Conservation (phyloP, 1,140 invertebrate genomes). For the Eueides isabella region DNA sequence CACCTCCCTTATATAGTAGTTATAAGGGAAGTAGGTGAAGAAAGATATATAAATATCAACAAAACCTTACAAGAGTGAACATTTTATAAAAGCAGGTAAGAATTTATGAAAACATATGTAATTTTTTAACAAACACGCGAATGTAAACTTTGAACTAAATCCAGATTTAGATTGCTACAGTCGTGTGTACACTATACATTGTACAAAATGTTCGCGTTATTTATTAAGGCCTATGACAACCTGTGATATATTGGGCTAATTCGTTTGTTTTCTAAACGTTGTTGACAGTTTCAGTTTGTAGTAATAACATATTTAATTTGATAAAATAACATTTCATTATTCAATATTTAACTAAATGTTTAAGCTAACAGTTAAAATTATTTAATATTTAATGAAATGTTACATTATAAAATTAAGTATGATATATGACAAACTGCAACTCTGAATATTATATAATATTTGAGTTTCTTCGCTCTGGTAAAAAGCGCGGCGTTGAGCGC, state of each 20-base stretch:
- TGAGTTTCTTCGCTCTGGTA: no score
- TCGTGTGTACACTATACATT: constrained; percentile 24
- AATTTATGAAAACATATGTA: constrained; percentile 2
- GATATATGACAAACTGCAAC: no score
- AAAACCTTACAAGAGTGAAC: neutral
- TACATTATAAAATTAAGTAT: no score
- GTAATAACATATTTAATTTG: constrained; percentile 18
- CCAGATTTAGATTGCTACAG: constrained; percentile 34
- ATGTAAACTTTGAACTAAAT: neutral
- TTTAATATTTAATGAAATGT: no score
- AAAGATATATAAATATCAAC: neutral
- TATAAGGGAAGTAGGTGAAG: no score
- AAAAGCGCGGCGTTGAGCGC: no score
- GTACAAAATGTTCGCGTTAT: constrained; percentile 39
- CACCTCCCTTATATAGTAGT: no score
- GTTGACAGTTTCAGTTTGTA: constrained; percentile 37
- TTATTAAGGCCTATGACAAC: constrained; percentile 39
- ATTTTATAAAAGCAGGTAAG: neutral
- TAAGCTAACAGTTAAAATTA: neutral
- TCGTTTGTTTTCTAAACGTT: constrained; percentile 39
- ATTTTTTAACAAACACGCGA: neutral
- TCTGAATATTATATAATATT: no score
- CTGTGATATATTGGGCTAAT: constrained; percentile 38
- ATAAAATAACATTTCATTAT: neutral
- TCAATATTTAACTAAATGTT: neutral